Percentiles rank a stretch among this genome's conserved stretches.
Evolutionary conservation across 2,113 vertebrate genomes (phyloP).

Genomic region (Podarcis raffonei): DNA sequence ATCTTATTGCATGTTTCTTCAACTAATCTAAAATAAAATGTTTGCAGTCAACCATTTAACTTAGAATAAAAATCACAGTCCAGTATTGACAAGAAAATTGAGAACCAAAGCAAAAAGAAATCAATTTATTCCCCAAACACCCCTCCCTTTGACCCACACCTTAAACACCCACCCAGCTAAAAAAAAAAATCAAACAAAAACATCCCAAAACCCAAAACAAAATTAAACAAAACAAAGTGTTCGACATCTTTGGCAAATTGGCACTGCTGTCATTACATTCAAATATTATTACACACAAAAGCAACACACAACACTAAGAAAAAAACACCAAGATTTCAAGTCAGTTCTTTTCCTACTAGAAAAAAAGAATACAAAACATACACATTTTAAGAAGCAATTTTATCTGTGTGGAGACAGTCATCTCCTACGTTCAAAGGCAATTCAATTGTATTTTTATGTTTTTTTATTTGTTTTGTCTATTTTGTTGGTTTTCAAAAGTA

Average conservation of each 20-base stretch:
- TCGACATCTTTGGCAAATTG: constrained; percentile 99
- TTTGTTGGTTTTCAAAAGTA: constrained; percentile 79
- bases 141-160: constrained; percentile 62
- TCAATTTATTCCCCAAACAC: constrained; percentile 70
- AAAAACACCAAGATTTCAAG: constrained; percentile 92
- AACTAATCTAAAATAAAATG: constrained; percentile 90
- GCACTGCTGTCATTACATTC: constrained; percentile 99
- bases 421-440: constrained; percentile 91
- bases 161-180: constrained; percentile 65
- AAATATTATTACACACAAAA: constrained; percentile 97
- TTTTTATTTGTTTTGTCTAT: constrained; percentile 67
- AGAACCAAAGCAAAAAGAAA: constrained; percentile 72
- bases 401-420: constrained; percentile 81
- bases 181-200: constrained; percentile 47
- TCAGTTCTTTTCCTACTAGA: constrained; percentile 94
- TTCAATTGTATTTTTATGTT: constrained; percentile 76
- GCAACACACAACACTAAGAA: constrained; percentile 95
- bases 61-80: constrained; percentile 85
- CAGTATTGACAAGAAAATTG: constrained; percentile 75
- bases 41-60: constrained; percentile 91
- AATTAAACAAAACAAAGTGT: constrained; percentile 74
- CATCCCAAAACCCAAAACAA: constrained; percentile 37
- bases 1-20: constrained; percentile 88
- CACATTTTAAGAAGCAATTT: constrained; percentile 95
- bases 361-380: constrained; percentile 99